Evolutionary conservation across 2,888 invertebrate genomes (phyloP).

Genomic region (Melieria omissa): DNA sequence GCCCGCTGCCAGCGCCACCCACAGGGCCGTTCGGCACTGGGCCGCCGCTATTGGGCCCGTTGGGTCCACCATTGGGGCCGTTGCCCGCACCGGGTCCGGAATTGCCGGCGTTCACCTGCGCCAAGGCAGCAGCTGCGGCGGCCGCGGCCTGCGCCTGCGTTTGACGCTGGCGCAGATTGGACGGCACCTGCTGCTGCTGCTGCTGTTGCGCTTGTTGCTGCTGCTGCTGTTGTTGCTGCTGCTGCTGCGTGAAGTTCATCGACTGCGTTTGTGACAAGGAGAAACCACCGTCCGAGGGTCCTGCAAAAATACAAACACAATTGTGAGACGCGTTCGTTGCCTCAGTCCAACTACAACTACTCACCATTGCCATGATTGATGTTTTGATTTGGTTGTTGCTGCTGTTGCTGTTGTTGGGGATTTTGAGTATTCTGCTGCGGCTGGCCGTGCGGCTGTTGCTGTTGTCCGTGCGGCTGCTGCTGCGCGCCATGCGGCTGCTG

Average conservation of each 20-base stretch:
- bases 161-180: slow-evolving; percentile 62
- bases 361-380: slow-evolving; percentile 64
- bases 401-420: slow-evolving; percentile 52
- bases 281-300: slow-evolving; percentile 69
- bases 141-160: slow-evolving; percentile 63
- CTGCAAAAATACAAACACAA: slow-evolving; percentile 44
- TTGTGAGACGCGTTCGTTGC: no score
- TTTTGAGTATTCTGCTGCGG: slow-evolving; percentile 29
- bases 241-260: slow-evolving; percentile 84
- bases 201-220: slow-evolving; percentile 67
- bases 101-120: slow-evolving; percentile 58
- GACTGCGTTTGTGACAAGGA: slow-evolving; percentile 86
- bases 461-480: slow-evolving; percentile 61
- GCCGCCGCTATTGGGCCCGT: slow-evolving; percentile 34
- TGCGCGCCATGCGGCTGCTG: slow-evolving; percentile 63
- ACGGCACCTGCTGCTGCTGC: slow-evolving; percentile 61
- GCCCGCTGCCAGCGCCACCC: slow-evolving; percentile 45
- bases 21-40: slow-evolving; percentile 38
- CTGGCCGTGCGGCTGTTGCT: slow-evolving; percentile 62
- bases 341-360: slow-evolving; percentile 13
- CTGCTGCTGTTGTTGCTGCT: slow-evolving; percentile 69
- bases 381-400: slow-evolving; percentile 64
- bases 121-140: slow-evolving; percentile 64
- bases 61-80: slow-evolving; percentile 49
- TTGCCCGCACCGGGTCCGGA: slow-evolving; percentile 47